Percentiles rank a stretch among this genome's conserved stretches.
Conservation (phyloP, 2,888 invertebrate genomes). For the Bellardia pandia region DNA sequence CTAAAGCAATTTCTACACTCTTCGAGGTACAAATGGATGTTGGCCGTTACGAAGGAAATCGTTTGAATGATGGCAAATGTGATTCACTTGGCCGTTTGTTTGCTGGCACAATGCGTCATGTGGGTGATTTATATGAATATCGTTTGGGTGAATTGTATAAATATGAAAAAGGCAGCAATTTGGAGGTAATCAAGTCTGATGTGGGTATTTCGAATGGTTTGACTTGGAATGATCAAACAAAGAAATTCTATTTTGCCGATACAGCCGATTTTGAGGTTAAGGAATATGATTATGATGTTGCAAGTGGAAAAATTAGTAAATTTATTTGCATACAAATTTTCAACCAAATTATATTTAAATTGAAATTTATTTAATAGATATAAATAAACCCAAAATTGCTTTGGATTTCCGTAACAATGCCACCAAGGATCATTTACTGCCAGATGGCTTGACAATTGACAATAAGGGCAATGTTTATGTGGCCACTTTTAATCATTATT, state of each 20-base stretch:
- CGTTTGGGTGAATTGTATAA: conserved; percentile 82
- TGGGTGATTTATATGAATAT: conserved; percentile 79
- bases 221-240: conserved; percentile 88
- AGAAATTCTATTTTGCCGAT: conserved; percentile 91
- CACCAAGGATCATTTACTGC: conserved; percentile 84
- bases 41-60: conserved; percentile 85
- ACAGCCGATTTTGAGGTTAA: conserved; percentile 88
- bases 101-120: conserved; percentile 86
- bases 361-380: not conserved
- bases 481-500: conserved; percentile 89
- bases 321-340: conserved; percentile 70
- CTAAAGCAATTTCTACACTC: conserved; percentile 85
- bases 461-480: conserved; percentile 91
- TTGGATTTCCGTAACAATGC: conserved; percentile 85
- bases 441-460: conserved; percentile 93
- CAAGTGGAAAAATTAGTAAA: conserved; percentile 88
- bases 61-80: conserved; percentile 92
- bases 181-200: conserved; percentile 78
- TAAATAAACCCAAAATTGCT: conserved; percentile 75
- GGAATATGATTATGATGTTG: conserved; percentile 89
- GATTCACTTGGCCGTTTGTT: conserved; percentile 90
- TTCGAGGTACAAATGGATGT: conserved; percentile 86
- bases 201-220: conserved; percentile 91
- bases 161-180: conserved; percentile 77
- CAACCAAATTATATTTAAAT: not conserved